Percentiles rank a stretch among this genome's conserved stretches.
These are phyloP conservation scores for Agrypnia vestita DNA, from an alignment of 1,140 invertebrate species.

Conservation along the genomic window DNA sequence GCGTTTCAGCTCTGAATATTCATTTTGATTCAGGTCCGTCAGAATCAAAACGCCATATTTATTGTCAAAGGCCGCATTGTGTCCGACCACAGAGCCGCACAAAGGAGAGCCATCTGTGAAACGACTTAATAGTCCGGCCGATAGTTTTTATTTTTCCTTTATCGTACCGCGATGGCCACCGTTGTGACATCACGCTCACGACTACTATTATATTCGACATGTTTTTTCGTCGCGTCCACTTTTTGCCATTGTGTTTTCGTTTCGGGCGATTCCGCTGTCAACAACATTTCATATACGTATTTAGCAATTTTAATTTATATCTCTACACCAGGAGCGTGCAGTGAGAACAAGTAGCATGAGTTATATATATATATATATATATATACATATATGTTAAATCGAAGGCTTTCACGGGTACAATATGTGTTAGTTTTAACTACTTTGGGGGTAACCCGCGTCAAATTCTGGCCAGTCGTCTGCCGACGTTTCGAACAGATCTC, in stretches of 20 bases:
- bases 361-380: too few species aligned
- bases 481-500: too few species aligned
- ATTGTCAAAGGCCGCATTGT: constrained; percentile 13
- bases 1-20: constrained; percentile 4
- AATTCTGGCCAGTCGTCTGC: too few species aligned
- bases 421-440: too few species aligned
- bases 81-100: constrained; percentile 10
- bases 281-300: too few species aligned
- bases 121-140: constrained; percentile 30
- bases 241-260: constrained; percentile 12
- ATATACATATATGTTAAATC: too few species aligned
- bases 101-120: constrained; percentile 26
- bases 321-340: too few species aligned
- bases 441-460: too few species aligned
- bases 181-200: constrained; percentile 37
- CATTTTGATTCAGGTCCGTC: constrained; percentile 2
- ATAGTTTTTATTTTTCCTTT: constrained; percentile 38
- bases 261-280: not conserved
- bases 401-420: too few species aligned
- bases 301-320: too few species aligned
- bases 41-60: constrained; percentile 24
- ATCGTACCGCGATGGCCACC: constrained; percentile 25
- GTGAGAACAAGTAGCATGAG: too few species aligned
- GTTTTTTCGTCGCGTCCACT: constrained; percentile 35
- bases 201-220: constrained; percentile 22